These are phyloP conservation scores for Diaphora mendica DNA, from an alignment of 2,888 invertebrate genomes.

Conservation along the genomic window DNA sequence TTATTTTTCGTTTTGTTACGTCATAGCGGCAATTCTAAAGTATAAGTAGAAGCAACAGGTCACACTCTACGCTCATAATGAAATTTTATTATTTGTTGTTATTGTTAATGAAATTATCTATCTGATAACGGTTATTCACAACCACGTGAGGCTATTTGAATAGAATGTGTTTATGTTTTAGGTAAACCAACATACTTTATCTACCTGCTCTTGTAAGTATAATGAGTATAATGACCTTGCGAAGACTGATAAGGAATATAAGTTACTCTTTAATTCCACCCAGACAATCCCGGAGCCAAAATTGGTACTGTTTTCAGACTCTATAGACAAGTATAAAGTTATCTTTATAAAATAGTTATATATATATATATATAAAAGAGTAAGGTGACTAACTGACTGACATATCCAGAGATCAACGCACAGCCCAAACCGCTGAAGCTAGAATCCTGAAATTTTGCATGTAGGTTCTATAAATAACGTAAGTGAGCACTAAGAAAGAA, in stretches of 20 bases:
- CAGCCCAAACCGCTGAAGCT: too few species aligned
- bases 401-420: too few species aligned
- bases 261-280: not conserved
- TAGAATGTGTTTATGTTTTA: slow-evolving; percentile 7
- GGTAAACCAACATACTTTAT: not conserved
- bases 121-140: slow-evolving; percentile 21
- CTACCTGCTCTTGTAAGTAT: not conserved
- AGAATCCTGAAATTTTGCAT: too few species aligned
- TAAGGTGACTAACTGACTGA: too few species aligned
- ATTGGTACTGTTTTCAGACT: not conserved
- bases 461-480: too few species aligned
- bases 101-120: slow-evolving; percentile 28
- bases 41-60: not conserved
- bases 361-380: too few species aligned
- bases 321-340: too few species aligned
- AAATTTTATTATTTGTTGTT: slow-evolving; percentile 26
- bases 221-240: not conserved
- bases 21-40: not conserved
- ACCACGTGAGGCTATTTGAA: slow-evolving; percentile 10
- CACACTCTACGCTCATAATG: slow-evolving; percentile 8
- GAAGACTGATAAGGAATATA: not conserved
- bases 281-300: not conserved
- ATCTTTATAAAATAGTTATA: too few species aligned
- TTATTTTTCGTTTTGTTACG: not conserved
- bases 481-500: too few species aligned